Evolutionary conservation across 2,797 vertebrate genomes (phyloP).

Genomic region (Margarornis squamiger): DNA sequence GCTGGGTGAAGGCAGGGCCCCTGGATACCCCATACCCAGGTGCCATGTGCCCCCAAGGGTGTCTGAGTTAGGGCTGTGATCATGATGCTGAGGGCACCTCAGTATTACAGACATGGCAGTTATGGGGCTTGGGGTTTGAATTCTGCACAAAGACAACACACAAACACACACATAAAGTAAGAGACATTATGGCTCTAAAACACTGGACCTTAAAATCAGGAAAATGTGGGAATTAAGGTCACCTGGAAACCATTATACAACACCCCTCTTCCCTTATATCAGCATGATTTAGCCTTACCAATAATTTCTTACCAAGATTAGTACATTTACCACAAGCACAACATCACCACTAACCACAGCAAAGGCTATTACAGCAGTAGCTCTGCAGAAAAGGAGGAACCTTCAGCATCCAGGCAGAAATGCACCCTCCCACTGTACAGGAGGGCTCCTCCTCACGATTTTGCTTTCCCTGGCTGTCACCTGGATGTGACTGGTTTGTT

Average conservation of each 20-base stretch:
- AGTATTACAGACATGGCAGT: rapidly evolving
- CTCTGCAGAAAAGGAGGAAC: not conserved
- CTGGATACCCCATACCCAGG: not conserved
- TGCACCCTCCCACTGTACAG: rapidly evolving
- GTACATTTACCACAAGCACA: not conserved
- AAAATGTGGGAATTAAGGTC: not conserved
- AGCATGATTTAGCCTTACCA: not conserved
- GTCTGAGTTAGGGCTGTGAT: not conserved
- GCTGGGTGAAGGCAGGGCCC: not conserved
- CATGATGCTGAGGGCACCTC: not conserved
- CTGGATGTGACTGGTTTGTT: not conserved
- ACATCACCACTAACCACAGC: not conserved
- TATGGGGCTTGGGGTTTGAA: not conserved
- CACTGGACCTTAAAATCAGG: not conserved
- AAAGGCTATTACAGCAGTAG: not conserved
- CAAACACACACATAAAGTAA: not conserved
- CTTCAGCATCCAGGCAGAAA: not conserved
- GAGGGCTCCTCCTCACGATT: not conserved
- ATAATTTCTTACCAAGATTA: not conserved
- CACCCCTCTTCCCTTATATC: not conserved
- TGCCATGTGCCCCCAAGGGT: rapidly evolving
- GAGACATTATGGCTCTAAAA: not conserved
- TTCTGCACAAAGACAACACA: not conserved
- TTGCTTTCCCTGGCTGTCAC: no score
- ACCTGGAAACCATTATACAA: not conserved